phyloP scores from a whole-genome alignment of 2,797 vertebrate genomes.

The Ciconia nigra region DNA sequence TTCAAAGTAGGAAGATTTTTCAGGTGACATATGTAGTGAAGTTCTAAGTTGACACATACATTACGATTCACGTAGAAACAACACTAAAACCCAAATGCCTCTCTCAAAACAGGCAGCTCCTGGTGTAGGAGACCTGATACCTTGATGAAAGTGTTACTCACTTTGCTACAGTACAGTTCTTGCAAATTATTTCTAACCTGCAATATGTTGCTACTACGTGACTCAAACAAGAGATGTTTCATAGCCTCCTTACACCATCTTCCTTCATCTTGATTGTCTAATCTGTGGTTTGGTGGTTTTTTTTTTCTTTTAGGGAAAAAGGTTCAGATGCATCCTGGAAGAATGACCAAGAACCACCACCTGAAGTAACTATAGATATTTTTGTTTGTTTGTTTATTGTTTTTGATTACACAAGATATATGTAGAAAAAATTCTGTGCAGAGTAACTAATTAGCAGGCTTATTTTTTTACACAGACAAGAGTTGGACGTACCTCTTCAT shows the following conservation, averaged over 20 bases:
- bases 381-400: background rate
- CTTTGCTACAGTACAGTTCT: background rate
- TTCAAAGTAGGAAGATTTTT: background rate
- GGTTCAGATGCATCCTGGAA: slow-evolving; percentile 97
- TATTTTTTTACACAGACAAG: background rate
- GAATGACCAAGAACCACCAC: slow-evolving; percentile 92
- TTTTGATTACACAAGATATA: background rate
- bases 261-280: background rate
- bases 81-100: background rate
- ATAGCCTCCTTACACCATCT: background rate
- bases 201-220: background rate
- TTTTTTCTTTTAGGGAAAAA: slow-evolving; percentile 73
- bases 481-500: background rate
- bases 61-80: background rate
- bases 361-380: slow-evolving; percentile 76
- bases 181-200: background rate
- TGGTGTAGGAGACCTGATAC: background rate
- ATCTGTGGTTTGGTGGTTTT: background rate
- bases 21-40: background rate
- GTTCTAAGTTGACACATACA: background rate
- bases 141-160: background rate
- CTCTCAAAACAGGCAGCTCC: background rate
- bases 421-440: background rate
- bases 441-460: background rate
- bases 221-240: background rate